Conservation (phyloP, 2,888 invertebrate species). For the Caenorhabditis angaria region DNA sequence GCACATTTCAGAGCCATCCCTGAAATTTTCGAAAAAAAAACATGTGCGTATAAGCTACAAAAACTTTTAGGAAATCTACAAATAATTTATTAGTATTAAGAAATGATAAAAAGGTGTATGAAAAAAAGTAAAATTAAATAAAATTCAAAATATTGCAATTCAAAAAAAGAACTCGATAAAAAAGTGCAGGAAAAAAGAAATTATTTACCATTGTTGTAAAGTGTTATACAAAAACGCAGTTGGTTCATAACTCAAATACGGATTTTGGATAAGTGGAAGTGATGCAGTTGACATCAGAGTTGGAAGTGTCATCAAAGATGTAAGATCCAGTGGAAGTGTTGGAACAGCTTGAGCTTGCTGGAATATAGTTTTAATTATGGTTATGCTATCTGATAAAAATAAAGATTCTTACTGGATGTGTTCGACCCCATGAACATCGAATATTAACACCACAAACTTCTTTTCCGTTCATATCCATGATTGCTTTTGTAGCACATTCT, state of each 20-base stretch:
- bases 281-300: constrained; percentile 24
- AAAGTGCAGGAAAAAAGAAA: background rate
- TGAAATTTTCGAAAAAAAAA: no score
- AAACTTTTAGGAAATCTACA: background rate
- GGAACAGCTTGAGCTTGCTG: background rate
- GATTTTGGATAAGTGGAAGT: constrained; percentile 33
- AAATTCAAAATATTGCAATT: constrained; percentile 9
- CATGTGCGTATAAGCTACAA: background rate
- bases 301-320: constrained; percentile 28
- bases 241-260: constrained; percentile 39
- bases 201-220: constrained; percentile 35
- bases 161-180: background rate
- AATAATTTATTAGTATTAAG: constrained; percentile 4
- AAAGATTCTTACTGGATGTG: constrained; percentile 31
- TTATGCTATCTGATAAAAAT: background rate
- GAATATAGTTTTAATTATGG: constrained; percentile 2
- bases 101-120: background rate
- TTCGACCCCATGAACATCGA: constrained; percentile 68
- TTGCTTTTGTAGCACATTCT: constrained; percentile 96
- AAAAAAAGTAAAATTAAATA: constrained; percentile 11
- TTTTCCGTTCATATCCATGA: constrained; percentile 89
- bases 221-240: constrained; percentile 37
- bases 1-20: no score
- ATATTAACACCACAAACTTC: constrained; percentile 63
- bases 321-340: constrained; percentile 28